Conservation (phyloP, 2,888 invertebrate genomes). For the Spialia ferax region DNA sequence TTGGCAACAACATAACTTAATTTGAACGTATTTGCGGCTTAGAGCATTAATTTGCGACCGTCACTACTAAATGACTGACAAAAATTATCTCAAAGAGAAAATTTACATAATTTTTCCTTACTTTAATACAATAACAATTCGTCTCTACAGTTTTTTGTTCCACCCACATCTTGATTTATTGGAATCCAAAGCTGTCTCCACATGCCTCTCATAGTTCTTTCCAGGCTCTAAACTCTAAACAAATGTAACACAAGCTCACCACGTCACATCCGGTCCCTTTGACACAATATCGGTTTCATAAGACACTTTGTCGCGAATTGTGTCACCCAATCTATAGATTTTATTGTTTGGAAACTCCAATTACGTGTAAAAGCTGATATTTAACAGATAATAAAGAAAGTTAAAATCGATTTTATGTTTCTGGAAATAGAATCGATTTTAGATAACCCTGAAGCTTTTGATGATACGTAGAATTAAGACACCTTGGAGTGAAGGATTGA, state of each 20-base stretch:
- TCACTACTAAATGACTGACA: too few species aligned
- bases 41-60: too few species aligned
- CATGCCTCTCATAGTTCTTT: slow-evolving; percentile 70
- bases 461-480: slow-evolving; percentile 4
- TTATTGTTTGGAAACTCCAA: slow-evolving; percentile 41
- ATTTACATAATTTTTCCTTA: too few species aligned
- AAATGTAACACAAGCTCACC: slow-evolving; percentile 62
- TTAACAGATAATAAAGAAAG: not conserved
- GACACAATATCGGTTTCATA: slow-evolving; percentile 51
- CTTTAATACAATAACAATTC: not conserved
- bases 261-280: slow-evolving; percentile 71
- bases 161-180: slow-evolving; percentile 80
- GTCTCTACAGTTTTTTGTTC: slow-evolving; percentile 53
- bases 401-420: not conserved
- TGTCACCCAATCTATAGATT: slow-evolving; percentile 45
- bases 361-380: slow-evolving; percentile 28
- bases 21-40: too few species aligned
- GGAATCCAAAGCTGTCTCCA: slow-evolving; percentile 80
- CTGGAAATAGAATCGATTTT: slow-evolving; percentile 2
- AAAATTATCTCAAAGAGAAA: too few species aligned
- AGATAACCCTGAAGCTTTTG: not conserved
- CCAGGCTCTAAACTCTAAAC: slow-evolving; percentile 65
- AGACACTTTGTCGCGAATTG: slow-evolving; percentile 52
- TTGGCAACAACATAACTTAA: too few species aligned
- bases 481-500: slow-evolving; percentile 48